A percentile compares a stretch with the other conserved stretches of the same genome.
These are phyloP conservation scores for Halisarca cf. caerulea DNA, from an alignment of 37 sponge, comb jelly and placozoan species.

Conservation along the genomic window DNA sequence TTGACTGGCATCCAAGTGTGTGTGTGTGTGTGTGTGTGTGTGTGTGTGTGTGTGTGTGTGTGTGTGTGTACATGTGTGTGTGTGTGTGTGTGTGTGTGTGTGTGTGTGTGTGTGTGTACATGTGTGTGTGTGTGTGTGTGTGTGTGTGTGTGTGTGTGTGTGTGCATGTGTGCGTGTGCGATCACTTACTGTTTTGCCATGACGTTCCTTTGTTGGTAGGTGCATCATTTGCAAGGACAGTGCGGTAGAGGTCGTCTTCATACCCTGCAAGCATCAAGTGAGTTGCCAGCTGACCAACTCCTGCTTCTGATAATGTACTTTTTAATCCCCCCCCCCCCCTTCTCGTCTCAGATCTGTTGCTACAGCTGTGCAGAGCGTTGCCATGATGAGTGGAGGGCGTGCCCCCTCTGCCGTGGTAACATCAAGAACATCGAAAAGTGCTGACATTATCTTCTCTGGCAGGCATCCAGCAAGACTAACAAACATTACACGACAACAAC, in stretches of 20 bases:
- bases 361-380: constrained; percentile 14
- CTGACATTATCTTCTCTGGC: too few species aligned
- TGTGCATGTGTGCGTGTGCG: not conserved
- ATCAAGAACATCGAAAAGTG: not conserved
- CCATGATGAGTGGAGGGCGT: not conserved
- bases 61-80: not conserved
- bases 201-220: not conserved
- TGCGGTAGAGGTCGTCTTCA: constrained; percentile 68
- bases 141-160: not conserved
- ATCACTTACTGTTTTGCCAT: too few species aligned
- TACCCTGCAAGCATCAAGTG: constrained; percentile 89
- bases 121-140: constrained; percentile 4
- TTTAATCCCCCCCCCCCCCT: not conserved
- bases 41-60: not conserved
- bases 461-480: too few species aligned
- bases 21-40: not conserved
- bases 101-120: not conserved
- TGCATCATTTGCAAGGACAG: constrained; percentile 78
- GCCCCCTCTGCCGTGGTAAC: not conserved
- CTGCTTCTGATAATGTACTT: too few species aligned
- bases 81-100: not conserved
- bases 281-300: too few species aligned
- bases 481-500: too few species aligned
- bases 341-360: not conserved
- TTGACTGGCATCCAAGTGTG: not conserved